Conservation (phyloP, 2,113 vertebrate genomes). For the Gadus chalcogrammus region DNA sequence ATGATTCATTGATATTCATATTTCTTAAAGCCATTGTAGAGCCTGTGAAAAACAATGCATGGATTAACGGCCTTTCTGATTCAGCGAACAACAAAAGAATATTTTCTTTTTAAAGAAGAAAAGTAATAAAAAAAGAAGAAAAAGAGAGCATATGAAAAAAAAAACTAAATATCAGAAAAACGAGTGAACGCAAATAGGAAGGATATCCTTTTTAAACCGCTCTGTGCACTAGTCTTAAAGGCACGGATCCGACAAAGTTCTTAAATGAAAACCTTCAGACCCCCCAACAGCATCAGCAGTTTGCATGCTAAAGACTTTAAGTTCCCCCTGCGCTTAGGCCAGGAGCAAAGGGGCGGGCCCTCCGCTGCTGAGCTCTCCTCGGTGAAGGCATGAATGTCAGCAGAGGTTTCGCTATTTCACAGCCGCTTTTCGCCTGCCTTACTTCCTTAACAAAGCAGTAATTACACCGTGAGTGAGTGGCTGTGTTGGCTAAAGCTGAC, state of each 20-base stretch:
- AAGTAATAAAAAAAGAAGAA: no score
- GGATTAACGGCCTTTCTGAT: no score
- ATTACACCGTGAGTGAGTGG: conserved; percentile 60
- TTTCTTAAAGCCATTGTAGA: no score
- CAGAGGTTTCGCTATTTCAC: conserved; percentile 44
- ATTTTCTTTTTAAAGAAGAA: no score
- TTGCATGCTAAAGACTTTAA: conserved; percentile 47
- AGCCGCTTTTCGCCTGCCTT: conserved; percentile 39
- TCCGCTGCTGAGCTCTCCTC: conserved; percentile 41
- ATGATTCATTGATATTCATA: no score
- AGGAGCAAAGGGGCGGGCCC: conserved; percentile 40
- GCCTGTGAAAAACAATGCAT: no score
- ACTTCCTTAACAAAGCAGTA: conserved; percentile 62
- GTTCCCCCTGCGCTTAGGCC: conserved; percentile 48
- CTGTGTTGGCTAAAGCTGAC: conserved; percentile 54
- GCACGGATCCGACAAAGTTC: background rate
- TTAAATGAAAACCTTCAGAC: conserved; percentile 10
- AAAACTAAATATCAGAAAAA: no score
- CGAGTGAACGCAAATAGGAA: conserved; percentile 14
- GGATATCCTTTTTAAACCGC: conserved; percentile 42
- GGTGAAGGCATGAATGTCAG: conserved; percentile 26
- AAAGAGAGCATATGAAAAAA: no score
- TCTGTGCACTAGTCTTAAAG: background rate
- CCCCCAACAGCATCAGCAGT: conserved; percentile 49
- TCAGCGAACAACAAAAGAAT: no score